These are phyloP conservation scores for Arctopsyche grandis DNA, from an alignment of 1,140 invertebrate species.

Conservation along the genomic window DNA sequence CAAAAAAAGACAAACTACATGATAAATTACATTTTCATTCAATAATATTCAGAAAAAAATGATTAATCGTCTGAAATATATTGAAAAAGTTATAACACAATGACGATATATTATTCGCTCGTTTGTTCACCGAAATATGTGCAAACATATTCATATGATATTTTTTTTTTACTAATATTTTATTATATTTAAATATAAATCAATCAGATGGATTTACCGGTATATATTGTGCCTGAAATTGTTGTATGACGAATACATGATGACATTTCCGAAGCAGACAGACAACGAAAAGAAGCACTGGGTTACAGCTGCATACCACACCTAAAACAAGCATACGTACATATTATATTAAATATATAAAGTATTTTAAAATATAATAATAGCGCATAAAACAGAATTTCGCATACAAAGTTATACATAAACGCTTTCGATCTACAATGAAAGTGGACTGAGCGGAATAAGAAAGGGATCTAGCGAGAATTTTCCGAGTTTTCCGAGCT, in stretches of 20 bases:
- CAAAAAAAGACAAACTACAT: too few species aligned
- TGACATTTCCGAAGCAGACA: conserved; percentile 76
- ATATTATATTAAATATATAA: neutral
- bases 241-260: conserved; percentile 81
- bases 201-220: conserved; percentile 68
- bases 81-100: too few species aligned
- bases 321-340: conserved; percentile 61
- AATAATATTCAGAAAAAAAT: too few species aligned
- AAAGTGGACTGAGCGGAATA: neutral
- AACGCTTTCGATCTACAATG: neutral
- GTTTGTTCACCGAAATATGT: too few species aligned
- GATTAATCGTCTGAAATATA: too few species aligned
- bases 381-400: neutral
- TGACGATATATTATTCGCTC: too few species aligned
- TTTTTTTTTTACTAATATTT: too few species aligned
- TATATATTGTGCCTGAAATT: conserved; percentile 81
- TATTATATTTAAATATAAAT: too few species aligned
- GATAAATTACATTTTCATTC: too few species aligned
- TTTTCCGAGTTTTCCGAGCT: neutral
- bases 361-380: too few species aligned
- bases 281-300: conserved; percentile 86
- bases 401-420: neutral
- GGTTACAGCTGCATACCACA: conserved; percentile 84
- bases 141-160: too few species aligned
- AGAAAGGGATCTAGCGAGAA: neutral